These are phyloP conservation scores for Aphelenchoides fujianensis DNA, from an alignment of 1,140 invertebrate genomes.

Conservation along the genomic window DNA sequence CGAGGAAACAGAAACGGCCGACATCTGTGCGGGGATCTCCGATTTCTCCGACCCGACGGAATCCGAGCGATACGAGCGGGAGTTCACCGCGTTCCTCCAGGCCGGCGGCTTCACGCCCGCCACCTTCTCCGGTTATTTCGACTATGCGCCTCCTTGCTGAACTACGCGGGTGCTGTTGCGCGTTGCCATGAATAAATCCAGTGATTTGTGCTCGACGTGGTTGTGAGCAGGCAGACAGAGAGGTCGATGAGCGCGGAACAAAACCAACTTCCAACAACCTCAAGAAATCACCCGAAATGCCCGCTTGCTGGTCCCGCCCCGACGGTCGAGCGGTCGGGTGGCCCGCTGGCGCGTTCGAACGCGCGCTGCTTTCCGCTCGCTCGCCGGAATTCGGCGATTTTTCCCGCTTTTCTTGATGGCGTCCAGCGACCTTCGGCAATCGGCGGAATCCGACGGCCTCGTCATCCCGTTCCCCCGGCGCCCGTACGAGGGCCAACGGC, in stretches of 20 bases:
- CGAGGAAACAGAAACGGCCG: too few relatives aligned
- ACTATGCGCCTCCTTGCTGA: neutral
- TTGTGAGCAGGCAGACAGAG: too few relatives aligned
- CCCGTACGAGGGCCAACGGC: conserved; percentile 14
- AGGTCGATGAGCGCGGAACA: too few relatives aligned
- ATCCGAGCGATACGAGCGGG: conserved; percentile 9
- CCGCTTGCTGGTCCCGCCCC: too few relatives aligned
- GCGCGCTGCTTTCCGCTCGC: too few relatives aligned
- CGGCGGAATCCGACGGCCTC: neutral
- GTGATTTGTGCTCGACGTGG: too few relatives aligned
- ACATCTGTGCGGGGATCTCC: conserved; percentile 11
- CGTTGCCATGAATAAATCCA: too few relatives aligned
- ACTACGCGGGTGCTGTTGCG: too few relatives aligned
- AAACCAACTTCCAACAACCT: too few relatives aligned
- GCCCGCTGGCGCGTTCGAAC: too few relatives aligned
- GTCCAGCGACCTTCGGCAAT: neutral
- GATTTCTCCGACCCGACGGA: conserved; percentile 14
- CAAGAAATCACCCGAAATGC: too few relatives aligned
- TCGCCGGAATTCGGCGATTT: neutral
- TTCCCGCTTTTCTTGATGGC: neutral
- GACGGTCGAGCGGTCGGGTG: too few relatives aligned
- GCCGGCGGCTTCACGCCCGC: neutral
- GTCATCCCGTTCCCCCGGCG: neutral
- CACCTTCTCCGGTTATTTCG: neutral
- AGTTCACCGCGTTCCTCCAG: neutral